Percentiles rank a stretch among this genome's conserved stretches.
These are phyloP conservation scores for Sphaerolaimus hirsutus DNA, from an alignment of 2,888 invertebrate genomes.

Conservation along the genomic window DNA sequence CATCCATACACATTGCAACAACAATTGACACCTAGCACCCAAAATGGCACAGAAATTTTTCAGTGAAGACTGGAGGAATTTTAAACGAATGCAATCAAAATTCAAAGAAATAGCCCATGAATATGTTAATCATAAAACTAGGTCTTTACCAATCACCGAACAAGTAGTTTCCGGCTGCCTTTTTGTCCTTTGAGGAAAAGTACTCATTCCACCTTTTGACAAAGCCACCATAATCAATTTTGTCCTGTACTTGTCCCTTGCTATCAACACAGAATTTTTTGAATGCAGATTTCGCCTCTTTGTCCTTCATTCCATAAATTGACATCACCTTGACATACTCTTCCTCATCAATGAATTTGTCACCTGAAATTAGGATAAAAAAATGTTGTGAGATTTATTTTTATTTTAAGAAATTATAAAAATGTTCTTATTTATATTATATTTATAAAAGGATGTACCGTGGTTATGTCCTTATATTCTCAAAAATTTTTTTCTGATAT, in stretches of 20 bases:
- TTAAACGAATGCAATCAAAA: too few relatives aligned
- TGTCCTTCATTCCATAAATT: slow-evolving; percentile 5
- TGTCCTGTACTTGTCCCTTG: not conserved
- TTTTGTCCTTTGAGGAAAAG: slow-evolving; percentile 2
- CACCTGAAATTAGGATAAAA: slow-evolving; percentile 5
- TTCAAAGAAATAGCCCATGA: too few relatives aligned
- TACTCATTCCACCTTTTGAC: slow-evolving; percentile 8
- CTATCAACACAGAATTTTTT: slow-evolving; percentile 4
- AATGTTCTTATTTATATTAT: too few relatives aligned
- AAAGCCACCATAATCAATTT: slow-evolving; percentile 7
- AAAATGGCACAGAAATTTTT: too few relatives aligned
- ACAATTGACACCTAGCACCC: too few relatives aligned
- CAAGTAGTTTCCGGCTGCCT: slow-evolving; percentile 5
- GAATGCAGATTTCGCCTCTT: slow-evolving; percentile 2
- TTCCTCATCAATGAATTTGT: slow-evolving; percentile 7
- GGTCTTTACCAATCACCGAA: slow-evolving; percentile 3
- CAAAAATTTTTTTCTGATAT: too few relatives aligned
- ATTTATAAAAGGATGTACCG: too few relatives aligned
- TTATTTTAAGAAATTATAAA: too few relatives aligned
- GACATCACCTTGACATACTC: slow-evolving; percentile 7
- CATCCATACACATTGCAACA: too few relatives aligned
- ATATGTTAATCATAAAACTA: not conserved
- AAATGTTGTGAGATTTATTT: too few relatives aligned
- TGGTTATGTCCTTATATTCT: too few relatives aligned
- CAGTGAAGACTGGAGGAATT: too few relatives aligned